These are phyloP conservation scores for Propsilocerus akamusi DNA, from an alignment of 1,140 invertebrate species.

Conservation along the genomic window DNA sequence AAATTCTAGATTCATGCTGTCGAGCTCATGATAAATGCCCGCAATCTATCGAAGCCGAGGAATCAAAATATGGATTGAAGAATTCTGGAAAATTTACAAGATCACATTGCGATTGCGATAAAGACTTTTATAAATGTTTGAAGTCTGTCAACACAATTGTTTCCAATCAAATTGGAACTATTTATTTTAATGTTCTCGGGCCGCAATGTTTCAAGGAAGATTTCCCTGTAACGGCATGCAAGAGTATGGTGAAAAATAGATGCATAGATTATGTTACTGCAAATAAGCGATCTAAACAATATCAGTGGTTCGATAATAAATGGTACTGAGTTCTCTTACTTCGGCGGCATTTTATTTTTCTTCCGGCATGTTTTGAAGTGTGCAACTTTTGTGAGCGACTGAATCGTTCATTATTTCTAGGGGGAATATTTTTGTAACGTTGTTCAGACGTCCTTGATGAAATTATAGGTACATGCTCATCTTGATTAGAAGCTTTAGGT, in stretches of 20 bases:
- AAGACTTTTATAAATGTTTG: conserved; percentile 38
- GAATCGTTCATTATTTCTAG: too few species aligned
- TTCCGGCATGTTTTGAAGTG: too few species aligned
- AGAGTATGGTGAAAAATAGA: not conserved
- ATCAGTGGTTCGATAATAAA: conserved; percentile 1
- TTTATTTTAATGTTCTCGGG: conserved; percentile 39
- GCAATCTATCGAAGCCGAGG: conserved; percentile 31
- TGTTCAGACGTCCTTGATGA: too few species aligned
- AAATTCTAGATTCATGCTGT: conserved; percentile 55
- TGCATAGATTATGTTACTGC: not conserved
- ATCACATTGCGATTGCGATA: conserved; percentile 40
- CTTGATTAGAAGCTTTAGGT: not conserved
- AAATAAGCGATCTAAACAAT: not conserved
- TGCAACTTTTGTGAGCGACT: too few species aligned
- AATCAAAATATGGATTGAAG: conserved; percentile 10
- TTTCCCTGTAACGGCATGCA: conserved; percentile 34
- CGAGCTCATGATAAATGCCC: conserved; percentile 46
- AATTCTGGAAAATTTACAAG: conserved; percentile 9
- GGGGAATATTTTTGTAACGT: too few species aligned
- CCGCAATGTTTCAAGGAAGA: conserved; percentile 41
- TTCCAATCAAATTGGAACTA: conserved; percentile 29
- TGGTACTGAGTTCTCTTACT: too few species aligned
- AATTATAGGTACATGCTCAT: not conserved
- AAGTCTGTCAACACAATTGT: conserved; percentile 22
- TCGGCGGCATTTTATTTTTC: too few species aligned